Conservation (phyloP, 2,888 invertebrate species). For the Tiphia femorata region DNA sequence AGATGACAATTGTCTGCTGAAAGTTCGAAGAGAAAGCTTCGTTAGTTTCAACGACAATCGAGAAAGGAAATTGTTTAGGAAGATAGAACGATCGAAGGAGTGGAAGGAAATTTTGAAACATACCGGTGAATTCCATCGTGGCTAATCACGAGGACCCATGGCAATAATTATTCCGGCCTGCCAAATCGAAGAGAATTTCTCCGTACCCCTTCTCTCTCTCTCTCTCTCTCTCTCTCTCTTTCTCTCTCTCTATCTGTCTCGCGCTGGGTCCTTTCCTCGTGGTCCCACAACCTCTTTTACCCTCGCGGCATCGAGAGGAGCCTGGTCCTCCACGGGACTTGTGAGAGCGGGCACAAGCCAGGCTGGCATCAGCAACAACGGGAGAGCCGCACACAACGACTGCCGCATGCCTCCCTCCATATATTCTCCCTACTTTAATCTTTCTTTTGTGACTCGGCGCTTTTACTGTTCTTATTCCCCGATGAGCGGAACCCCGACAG, state of each 20-base stretch:
- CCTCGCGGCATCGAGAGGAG: neutral
- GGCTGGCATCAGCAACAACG: slow-evolving; percentile 6
- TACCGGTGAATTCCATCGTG: too few species aligned
- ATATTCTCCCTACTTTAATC: slow-evolving; percentile 59
- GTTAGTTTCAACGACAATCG: neutral
- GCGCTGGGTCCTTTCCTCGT: neutral
- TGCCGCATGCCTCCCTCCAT: slow-evolving; percentile 50
- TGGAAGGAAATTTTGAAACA: too few species aligned
- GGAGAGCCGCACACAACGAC: slow-evolving; percentile 24
- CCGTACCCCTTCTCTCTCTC: slow-evolving; percentile 17
- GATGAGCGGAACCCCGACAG: slow-evolving; percentile 45
- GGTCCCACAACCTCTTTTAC: neutral
- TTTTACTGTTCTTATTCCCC: slow-evolving; percentile 63
- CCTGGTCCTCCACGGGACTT: slow-evolving; percentile 12
- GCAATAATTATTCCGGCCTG: too few species aligned
- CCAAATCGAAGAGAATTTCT: too few species aligned
- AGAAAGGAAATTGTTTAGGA: too few species aligned
- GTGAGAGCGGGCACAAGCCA: slow-evolving; percentile 19
- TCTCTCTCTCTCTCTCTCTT: slow-evolving; percentile 20
- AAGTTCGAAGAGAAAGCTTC: neutral
- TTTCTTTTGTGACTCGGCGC: slow-evolving; percentile 66
- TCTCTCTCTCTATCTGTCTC: slow-evolving; percentile 11
- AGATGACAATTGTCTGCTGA: neutral
- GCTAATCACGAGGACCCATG: too few species aligned
- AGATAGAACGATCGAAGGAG: too few species aligned